Conservation (phyloP, 1,140 invertebrate species). For the Drosophila serrata region DNA sequence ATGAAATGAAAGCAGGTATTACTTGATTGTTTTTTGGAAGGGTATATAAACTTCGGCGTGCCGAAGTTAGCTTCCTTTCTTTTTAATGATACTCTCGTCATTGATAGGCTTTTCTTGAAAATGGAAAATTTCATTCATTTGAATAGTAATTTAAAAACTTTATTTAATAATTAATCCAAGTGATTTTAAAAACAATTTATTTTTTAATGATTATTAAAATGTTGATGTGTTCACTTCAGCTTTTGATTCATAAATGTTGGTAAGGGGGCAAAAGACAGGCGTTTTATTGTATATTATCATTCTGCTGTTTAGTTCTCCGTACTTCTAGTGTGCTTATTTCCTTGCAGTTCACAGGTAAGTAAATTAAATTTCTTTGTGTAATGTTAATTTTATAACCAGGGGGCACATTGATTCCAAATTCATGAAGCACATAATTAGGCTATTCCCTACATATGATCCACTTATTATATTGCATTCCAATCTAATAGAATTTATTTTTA, state of each 20-base stretch:
- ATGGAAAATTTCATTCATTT: neutral
- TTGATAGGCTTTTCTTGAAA: neutral
- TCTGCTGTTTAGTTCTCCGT: neutral
- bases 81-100: neutral
- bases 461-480: neutral
- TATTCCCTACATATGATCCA: neutral
- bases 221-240: neutral
- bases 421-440: neutral
- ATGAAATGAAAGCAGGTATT: too few relatives aligned
- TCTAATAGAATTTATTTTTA: neutral
- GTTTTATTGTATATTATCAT: slow-evolving; percentile 2
- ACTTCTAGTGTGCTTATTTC: neutral
- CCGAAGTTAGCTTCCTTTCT: neutral
- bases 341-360: neutral
- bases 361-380: neutral
- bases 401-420: neutral
- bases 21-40: too few relatives aligned
- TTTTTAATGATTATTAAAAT: neutral
- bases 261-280: neutral
- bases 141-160: neutral
- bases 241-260: neutral
- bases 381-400: neutral
- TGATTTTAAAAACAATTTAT: neutral
- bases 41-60: too few relatives aligned
- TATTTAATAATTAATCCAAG: neutral